phyloP scores from a whole-genome alignment of 2,888 invertebrate genomes.

The Ypsolopha sequella region DNA sequence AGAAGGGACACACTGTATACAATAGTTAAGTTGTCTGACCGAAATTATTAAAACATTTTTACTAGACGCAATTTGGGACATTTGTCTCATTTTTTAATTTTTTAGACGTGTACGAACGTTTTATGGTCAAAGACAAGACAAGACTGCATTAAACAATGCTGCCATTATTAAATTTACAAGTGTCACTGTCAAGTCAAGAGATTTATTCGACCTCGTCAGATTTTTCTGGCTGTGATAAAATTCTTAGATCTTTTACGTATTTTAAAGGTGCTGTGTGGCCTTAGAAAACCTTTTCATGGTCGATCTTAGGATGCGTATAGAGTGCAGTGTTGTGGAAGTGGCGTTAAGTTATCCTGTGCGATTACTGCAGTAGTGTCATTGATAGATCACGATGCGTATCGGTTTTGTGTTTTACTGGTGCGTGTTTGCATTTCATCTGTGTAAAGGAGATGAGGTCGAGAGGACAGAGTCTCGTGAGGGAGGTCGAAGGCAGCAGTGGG shows the following conservation, averaged over 20 bases:
- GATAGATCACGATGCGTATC: slow-evolving; percentile 64
- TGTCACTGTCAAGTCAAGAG: background rate
- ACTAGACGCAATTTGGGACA: too few relatives aligned
- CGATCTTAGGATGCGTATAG: slow-evolving; percentile 58
- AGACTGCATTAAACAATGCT: slow-evolving; percentile 9
- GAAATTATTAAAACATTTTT: too few relatives aligned
- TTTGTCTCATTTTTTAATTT: too few relatives aligned
- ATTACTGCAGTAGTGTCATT: slow-evolving; percentile 53
- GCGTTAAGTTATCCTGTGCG: slow-evolving; percentile 39
- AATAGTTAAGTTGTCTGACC: too few relatives aligned
- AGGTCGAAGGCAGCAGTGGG: slow-evolving; percentile 54
- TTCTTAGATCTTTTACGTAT: slow-evolving; percentile 35
- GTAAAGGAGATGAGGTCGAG: slow-evolving; percentile 59
- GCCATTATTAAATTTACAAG: slow-evolving; percentile 13
- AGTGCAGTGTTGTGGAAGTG: slow-evolving; percentile 37
- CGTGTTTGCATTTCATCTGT: slow-evolving; percentile 61
- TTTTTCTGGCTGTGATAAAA: slow-evolving; percentile 31
- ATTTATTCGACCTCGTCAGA: slow-evolving; percentile 36
- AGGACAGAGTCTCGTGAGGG: slow-evolving; percentile 55
- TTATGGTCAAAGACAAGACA: too few relatives aligned
- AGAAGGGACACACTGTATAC: too few relatives aligned
- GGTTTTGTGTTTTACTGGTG: slow-evolving; percentile 65
- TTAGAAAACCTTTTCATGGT: slow-evolving; percentile 31
- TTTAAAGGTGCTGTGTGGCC: slow-evolving; percentile 53
- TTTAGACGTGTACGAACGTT: too few relatives aligned